These are phyloP conservation scores for Rambutsinella grinnellia DNA, from an alignment of 2,888 invertebrate genomes.

Conservation along the genomic window DNA sequence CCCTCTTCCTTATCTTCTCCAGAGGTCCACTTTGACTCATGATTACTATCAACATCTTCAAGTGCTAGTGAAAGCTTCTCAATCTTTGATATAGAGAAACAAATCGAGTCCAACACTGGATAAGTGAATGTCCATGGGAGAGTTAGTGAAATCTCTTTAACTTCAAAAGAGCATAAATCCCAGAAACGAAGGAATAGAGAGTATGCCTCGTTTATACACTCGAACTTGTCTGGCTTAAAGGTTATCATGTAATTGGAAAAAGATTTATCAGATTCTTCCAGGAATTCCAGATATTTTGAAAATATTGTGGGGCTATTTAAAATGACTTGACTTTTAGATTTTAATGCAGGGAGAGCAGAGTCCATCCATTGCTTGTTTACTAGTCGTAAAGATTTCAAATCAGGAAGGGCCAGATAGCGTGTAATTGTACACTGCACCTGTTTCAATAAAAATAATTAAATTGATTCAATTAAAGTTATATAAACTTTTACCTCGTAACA, in stretches of 20 bases:
- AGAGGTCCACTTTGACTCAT: constrained; percentile 5
- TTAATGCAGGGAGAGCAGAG: neutral
- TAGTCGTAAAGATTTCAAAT: constrained; percentile 30
- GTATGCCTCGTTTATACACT: neutral
- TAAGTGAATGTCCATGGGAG: constrained; percentile 27
- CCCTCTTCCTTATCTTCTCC: neutral
- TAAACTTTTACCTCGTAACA: constrained; percentile 15
- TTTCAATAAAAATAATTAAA: neutral
- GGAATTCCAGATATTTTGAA: constrained; percentile 6
- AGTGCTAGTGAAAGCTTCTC: constrained; percentile 4
- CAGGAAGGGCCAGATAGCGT: neutral
- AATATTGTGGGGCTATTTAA: neutral
- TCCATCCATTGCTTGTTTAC: constrained; percentile 26
- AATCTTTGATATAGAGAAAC: neutral
- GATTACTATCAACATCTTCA: neutral
- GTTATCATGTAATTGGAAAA: constrained; percentile 19
- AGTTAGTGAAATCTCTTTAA: constrained; percentile 1
- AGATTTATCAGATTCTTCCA: neutral
- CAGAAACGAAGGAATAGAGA: constrained; percentile 11
- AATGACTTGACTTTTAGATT: constrained; percentile 5
- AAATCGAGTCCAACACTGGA: constrained; percentile 4
- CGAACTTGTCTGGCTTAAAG: constrained; percentile 17
- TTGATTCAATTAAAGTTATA: neutral
- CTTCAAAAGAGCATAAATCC: constrained; percentile 4
- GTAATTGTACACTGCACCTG: constrained; percentile 28